phyloP scores from a whole-genome alignment of 2,797 vertebrate species.

The Loriculus beryllinus region DNA sequence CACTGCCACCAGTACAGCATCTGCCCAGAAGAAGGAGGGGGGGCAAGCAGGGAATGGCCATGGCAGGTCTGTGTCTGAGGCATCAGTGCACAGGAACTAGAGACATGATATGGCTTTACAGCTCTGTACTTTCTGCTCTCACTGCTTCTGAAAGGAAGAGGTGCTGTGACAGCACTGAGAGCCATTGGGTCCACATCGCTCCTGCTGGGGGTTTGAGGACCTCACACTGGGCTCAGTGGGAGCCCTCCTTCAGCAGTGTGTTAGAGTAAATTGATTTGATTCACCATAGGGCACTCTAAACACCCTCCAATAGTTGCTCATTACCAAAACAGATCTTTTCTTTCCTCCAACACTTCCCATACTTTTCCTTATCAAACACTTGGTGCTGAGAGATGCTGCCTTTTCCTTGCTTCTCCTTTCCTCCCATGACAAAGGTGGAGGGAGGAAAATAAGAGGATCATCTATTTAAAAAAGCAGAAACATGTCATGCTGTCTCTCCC shows the following conservation, averaged over 20 bases:
- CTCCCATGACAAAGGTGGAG: neutral
- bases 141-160: neutral
- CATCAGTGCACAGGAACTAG: neutral
- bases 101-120: fast-evolving
- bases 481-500: neutral
- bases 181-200: neutral
- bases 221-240: neutral
- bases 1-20: neutral
- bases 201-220: neutral
- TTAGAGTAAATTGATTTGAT: neutral
- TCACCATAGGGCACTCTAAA: neutral
- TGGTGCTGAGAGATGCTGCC: neutral
- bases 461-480: neutral
- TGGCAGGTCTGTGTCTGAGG: neutral
- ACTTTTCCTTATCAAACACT: neutral
- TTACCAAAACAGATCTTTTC: neutral
- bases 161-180: neutral
- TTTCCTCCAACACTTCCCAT: neutral
- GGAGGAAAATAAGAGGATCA: neutral
- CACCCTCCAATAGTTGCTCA: neutral
- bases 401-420: neutral
- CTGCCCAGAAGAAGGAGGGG: neutral
- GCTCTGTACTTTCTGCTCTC: neutral
- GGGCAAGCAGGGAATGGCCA: neutral
- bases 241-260: neutral